phyloP scores from a whole-genome alignment of 2,797 vertebrate genomes.

The Tadarida brasiliensis region DNA sequence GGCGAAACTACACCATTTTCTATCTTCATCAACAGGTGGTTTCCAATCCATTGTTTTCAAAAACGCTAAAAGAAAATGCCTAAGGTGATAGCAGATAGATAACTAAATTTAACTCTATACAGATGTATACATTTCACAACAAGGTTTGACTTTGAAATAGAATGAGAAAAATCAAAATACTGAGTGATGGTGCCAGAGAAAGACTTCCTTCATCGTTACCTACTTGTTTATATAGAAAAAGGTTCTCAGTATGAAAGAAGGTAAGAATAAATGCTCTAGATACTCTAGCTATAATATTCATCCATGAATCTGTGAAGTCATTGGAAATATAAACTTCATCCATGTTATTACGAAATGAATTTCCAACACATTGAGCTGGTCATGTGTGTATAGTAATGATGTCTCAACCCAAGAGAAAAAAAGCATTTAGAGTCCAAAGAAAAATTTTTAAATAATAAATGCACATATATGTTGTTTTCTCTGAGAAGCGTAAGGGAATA shows the following conservation, averaged over 20 bases:
- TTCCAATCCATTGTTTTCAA: neutral
- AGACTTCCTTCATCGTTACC: neutral
- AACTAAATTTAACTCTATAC: neutral
- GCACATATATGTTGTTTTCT: neutral
- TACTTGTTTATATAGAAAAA: neutral
- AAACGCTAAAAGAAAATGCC: neutral
- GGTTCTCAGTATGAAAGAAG: neutral
- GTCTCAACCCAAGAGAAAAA: neutral
- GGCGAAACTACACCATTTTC: neutral
- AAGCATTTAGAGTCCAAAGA: neutral
- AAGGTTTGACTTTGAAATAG: neutral
- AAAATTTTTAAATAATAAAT: neutral
- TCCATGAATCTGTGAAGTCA: neutral
- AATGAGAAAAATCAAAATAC: neutral
- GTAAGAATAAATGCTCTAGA: neutral
- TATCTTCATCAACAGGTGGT: neutral
- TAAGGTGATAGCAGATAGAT: neutral
- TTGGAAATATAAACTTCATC: neutral
- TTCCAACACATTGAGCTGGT: neutral
- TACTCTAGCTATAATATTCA: neutral
- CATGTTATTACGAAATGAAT: neutral
- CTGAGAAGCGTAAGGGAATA: neutral
- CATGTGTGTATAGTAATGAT: neutral
- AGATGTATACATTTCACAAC: neutral
- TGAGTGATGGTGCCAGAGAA: neutral